Evolutionary conservation across 2,888 invertebrate genomes (phyloP), one percentile per base, ranked within the genome.

Genomic region (Pyralis farinalis): DNA sequence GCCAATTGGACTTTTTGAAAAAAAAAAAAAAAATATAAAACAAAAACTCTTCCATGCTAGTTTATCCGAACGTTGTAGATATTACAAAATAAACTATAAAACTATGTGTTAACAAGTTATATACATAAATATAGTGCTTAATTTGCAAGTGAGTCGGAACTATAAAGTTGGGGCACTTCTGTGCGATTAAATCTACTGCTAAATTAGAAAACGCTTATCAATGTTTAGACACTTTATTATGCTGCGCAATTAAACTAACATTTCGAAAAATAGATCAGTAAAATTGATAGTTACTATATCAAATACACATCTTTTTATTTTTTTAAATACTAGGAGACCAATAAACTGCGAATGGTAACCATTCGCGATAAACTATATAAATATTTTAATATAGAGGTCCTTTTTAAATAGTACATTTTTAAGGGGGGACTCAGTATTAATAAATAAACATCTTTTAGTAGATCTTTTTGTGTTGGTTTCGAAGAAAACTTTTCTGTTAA

Each of bases 11-110:
- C n/a, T n/a, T n/a, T n/a, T n/a, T n/a, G n/a, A n/a, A n/a, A n/a
- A n/a, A n/a, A n/a, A n/a, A n/a, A 71, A 80, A 82, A 87, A 78
- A 81, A 81, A 80, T 70, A 78, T 63, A 70, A 75, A 73, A 76
- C 72, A 75, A 79, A 78, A 72, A 70, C 63, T 69, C 75, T 71
- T 74, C 71, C 74, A 74, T 71, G 81, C 79, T 70, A 72, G 75
- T 25, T 25, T 67, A 74, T 63, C 70, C 68, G 73, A 71, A 74
- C 67, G 66, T 72, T 76, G 73, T 64, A 71, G 59, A 68, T 63
- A 16, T 5, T 77, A 76, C 65, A 76, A 79, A 77, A 73, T 67
- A 69, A 73, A 71, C 68, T 66, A 71, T 64, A 63, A 74, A 74
- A 78, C 65, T 72, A 62, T 64, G 59, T 62, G 71, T 71, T 76